phyloP scores from a whole-genome alignment of 2,113 vertebrate species.

The Siphamia tubifer region DNA sequence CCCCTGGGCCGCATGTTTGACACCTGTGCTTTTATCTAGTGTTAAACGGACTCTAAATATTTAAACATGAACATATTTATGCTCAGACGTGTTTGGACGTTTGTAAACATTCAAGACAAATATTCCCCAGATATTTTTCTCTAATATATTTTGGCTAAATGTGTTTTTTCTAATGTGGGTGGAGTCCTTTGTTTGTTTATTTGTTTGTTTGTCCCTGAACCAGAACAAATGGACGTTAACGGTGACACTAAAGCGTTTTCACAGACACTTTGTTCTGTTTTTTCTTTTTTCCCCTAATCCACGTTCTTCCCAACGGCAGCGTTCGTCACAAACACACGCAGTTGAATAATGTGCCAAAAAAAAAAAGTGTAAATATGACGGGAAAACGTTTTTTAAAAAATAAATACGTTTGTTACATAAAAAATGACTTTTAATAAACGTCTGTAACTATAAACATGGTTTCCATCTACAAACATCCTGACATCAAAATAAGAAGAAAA shows the following conservation, averaged over 20 bases:
- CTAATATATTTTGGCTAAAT: slow-evolving; percentile 64
- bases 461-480: neutral
- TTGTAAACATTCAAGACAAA: slow-evolving; percentile 45
- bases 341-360: slow-evolving; percentile 30
- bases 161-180: slow-evolving; percentile 40
- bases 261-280: neutral
- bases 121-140: slow-evolving; percentile 58
- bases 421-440: too few relatives aligned
- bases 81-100: slow-evolving; percentile 22
- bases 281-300: too few relatives aligned
- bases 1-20: too few relatives aligned
- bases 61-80: slow-evolving; percentile 58
- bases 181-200: neutral
- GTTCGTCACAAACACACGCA: too few relatives aligned
- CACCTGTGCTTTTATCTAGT: too few relatives aligned
- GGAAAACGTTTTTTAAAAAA: too few relatives aligned
- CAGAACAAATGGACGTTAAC: neutral
- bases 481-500: too few relatives aligned
- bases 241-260: neutral
- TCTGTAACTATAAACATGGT: neutral
- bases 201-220: neutral
- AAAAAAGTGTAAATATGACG: too few relatives aligned
- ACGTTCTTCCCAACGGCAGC: too few relatives aligned
- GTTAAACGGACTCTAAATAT: too few relatives aligned
- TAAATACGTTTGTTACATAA: too few relatives aligned